Evolutionary conservation across 2,113 vertebrate species (phyloP).

Genomic region (Phaethornis superciliosus): DNA sequence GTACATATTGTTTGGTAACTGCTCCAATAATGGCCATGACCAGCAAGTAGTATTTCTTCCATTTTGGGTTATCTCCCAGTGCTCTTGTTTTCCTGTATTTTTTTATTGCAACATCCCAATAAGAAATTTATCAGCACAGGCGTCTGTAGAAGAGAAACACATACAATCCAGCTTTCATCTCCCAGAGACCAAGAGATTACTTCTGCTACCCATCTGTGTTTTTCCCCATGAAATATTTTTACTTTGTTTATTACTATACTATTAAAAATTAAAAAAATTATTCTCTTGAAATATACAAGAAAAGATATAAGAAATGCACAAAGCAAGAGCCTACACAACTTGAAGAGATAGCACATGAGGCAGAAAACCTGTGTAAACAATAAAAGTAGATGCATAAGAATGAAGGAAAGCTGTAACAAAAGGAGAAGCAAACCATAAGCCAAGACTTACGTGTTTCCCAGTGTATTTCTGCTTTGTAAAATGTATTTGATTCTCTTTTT

Average conservation of each 20-base stretch:
- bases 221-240: not conserved
- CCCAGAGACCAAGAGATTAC: not conserved
- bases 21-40: not conserved
- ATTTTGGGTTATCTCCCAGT: not conserved
- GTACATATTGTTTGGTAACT: not conserved
- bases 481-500: not conserved
- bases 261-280: not conserved
- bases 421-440: not conserved
- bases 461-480: not conserved
- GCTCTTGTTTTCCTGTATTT: not conserved
- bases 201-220: not conserved
- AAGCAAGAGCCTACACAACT: not conserved
- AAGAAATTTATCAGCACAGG: not conserved
- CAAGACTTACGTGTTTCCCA: not conserved
- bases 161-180: not conserved
- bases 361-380: not conserved
- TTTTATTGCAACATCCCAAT: not conserved
- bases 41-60: not conserved
- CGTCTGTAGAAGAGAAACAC: not conserved
- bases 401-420: not conserved
- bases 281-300: not conserved
- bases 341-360: not conserved
- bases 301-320: not conserved
- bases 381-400: not conserved
- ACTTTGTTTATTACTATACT: not conserved